Percentiles rank a stretch among this genome's conserved stretches.
Conservation (phyloP, 2,888 invertebrate genomes). For the Eudemis profundana region DNA sequence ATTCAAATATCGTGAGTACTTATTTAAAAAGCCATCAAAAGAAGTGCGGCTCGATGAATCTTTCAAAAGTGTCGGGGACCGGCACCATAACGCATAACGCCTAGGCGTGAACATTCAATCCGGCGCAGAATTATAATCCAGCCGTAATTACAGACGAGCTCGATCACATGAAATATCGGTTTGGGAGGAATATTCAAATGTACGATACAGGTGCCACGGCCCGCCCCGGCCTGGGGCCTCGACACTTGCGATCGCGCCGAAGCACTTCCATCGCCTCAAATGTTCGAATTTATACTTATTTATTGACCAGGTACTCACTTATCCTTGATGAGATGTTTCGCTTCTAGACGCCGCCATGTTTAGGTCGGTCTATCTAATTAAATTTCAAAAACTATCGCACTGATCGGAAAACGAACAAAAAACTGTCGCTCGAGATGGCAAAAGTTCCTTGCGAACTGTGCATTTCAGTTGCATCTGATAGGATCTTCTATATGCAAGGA, state of each 20-base stretch:
- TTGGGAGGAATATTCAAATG: slow-evolving; percentile 75
- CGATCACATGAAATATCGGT: slow-evolving; percentile 81
- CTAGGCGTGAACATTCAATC: slow-evolving; percentile 71
- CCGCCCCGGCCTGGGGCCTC: slow-evolving; percentile 73
- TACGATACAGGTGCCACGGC: slow-evolving; percentile 74
- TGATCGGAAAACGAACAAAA: slow-evolving; percentile 44
- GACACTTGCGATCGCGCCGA: slow-evolving; percentile 57
- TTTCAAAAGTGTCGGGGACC: slow-evolving; percentile 67
- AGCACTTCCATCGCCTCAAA: slow-evolving; percentile 17
- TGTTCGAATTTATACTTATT: slow-evolving; percentile 17
- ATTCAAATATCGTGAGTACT: neutral
- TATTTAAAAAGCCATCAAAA: slow-evolving; percentile 16
- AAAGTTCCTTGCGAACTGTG: slow-evolving; percentile 55
- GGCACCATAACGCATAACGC: slow-evolving; percentile 66
- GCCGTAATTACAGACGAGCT: slow-evolving; percentile 77
- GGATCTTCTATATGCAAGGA: slow-evolving; percentile 60
- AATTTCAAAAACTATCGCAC: slow-evolving; percentile 34
- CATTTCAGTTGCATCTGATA: slow-evolving; percentile 45
- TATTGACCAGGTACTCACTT: neutral
- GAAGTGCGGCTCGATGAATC: slow-evolving; percentile 50
- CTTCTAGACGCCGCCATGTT: neutral
- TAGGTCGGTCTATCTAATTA: slow-evolving; percentile 36
- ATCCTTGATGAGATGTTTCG: slow-evolving; percentile 3
- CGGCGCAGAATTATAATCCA: slow-evolving; percentile 68
- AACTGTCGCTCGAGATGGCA: slow-evolving; percentile 49